phyloP scores from a whole-genome alignment of 2,113 vertebrate genomes.

The Pyxicephalus adspersus region DNA sequence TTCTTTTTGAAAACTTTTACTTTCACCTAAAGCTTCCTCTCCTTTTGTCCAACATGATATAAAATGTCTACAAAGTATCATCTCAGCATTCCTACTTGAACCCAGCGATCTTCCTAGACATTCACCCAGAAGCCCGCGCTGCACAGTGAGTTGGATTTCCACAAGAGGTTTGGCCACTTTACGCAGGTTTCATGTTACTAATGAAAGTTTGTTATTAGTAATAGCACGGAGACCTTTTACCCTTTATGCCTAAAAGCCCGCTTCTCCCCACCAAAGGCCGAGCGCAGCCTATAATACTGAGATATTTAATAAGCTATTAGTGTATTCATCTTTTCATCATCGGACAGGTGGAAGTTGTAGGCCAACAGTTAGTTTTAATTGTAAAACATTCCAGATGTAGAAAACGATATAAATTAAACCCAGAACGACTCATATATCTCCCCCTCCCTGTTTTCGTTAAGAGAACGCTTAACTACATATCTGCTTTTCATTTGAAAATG shows the following conservation, averaged over 20 bases:
- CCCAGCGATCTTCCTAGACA: slow-evolving; percentile 5
- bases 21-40: no score
- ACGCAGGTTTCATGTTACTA: slow-evolving; percentile 66
- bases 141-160: not conserved
- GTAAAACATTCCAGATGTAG: slow-evolving; percentile 99
- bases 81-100: not conserved
- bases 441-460: slow-evolving; percentile 69
- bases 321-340: slow-evolving; percentile 97
- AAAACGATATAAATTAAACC: slow-evolving; percentile 95
- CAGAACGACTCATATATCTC: slow-evolving; percentile 94
- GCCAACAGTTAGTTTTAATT: slow-evolving; percentile 99
- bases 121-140: slow-evolving; percentile 7
- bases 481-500: slow-evolving; percentile 99
- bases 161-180: not conserved
- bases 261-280: slow-evolving; percentile 72
- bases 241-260: slow-evolving; percentile 73
- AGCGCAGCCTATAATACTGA: slow-evolving; percentile 74
- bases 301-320: slow-evolving; percentile 94
- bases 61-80: no score
- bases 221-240: slow-evolving; percentile 73
- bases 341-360: slow-evolving; percentile 99
- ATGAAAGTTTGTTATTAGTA: slow-evolving; percentile 72
- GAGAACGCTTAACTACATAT: slow-evolving; percentile 94
- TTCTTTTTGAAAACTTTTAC: no score
- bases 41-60: no score